Conservation (phyloP, 2,888 invertebrate species). For the Tryphoninae sp. region DNA sequence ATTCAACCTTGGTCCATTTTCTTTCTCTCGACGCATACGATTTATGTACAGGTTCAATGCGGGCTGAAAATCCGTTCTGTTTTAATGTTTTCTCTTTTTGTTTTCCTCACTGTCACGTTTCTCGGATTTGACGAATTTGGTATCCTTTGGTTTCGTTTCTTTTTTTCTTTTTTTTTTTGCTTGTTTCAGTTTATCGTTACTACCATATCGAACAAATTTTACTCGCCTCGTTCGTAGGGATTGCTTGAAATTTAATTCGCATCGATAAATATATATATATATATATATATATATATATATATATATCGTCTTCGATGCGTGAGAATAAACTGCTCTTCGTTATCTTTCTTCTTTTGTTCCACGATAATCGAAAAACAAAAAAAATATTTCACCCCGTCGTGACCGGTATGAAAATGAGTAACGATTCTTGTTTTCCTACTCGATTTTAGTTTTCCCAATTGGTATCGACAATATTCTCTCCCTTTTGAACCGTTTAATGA, state of each 20-base stretch:
- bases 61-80: conserved; percentile 24
- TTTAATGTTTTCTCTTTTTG: conserved; percentile 7
- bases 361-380: conserved; percentile 60
- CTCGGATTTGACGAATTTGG: conserved; percentile 25
- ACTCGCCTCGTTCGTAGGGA: neutral
- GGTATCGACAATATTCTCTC: neutral
- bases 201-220: conserved; percentile 1
- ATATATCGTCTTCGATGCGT: neutral
- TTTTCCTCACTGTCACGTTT: conserved; percentile 17
- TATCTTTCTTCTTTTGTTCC: neutral
- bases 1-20: conserved; percentile 62
- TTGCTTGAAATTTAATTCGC: conserved; percentile 4
- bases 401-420: conserved; percentile 77
- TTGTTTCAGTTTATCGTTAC: neutral
- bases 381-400: conserved; percentile 76
- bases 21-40: conserved; percentile 64
- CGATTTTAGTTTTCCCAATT: neutral
- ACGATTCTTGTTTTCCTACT: conserved; percentile 24
- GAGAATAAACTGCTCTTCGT: conserved; percentile 5
- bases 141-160: conserved; percentile 10
- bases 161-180: neutral
- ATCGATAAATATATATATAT: conserved; percentile 9
- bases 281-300: conserved; percentile 5
- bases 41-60: conserved; percentile 59
- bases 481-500: neutral